Percentiles rank a stretch among this genome's conserved stretches.
Conservation (phyloP, 1,140 invertebrate genomes). For the Heliconius congener region DNA sequence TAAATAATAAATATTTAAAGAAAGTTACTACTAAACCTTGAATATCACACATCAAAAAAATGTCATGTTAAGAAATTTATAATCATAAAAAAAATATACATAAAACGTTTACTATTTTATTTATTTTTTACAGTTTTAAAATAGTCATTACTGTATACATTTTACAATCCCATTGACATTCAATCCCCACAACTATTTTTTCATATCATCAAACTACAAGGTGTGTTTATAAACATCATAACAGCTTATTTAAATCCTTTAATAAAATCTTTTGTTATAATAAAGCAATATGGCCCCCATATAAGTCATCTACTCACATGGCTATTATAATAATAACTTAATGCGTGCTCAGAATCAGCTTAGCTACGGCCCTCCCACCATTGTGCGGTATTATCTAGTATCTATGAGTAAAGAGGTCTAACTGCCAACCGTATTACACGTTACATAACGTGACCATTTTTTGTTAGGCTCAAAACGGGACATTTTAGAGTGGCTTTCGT, state of each 20-base stretch:
- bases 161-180: too few species aligned
- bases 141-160: too few species aligned
- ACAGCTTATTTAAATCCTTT: constrained; percentile 1
- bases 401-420: constrained; percentile 37
- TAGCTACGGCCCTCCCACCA: constrained; percentile 38
- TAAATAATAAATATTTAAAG: too few species aligned
- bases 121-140: too few species aligned
- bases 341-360: constrained; percentile 21
- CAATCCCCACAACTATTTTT: too few species aligned
- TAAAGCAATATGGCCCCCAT: constrained; percentile 19
- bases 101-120: too few species aligned
- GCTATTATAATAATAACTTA: constrained; percentile 39
- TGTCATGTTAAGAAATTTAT: too few species aligned
- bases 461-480: too few species aligned
- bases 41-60: too few species aligned
- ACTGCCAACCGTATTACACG: constrained; percentile 36
- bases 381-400: constrained; percentile 39
- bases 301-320: constrained; percentile 27
- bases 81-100: too few species aligned
- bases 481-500: too few species aligned
- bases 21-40: too few species aligned
- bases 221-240: not conserved
- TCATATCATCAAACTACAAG: not conserved
- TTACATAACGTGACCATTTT: not conserved
- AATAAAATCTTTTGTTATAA: constrained; percentile 13